These are phyloP conservation scores for Delichon dasypus DNA, from an alignment of 2,797 vertebrate genomes.

Conservation along the genomic window DNA sequence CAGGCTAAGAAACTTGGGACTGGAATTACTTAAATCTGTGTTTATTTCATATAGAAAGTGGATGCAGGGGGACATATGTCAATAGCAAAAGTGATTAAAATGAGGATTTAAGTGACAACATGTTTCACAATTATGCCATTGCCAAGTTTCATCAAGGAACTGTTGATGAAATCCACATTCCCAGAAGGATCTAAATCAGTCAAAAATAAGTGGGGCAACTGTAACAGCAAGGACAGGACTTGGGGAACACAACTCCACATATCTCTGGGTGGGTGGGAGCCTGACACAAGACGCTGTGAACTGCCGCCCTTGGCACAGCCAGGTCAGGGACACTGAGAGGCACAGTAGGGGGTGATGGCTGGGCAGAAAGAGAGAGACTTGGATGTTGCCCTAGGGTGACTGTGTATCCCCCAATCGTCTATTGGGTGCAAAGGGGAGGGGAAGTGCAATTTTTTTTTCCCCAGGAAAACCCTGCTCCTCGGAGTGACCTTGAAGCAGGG, in stretches of 20 bases:
- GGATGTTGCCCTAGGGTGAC: no score
- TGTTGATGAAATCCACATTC: background rate
- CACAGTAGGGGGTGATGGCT: no score
- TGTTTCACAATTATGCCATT: background rate
- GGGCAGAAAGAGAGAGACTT: no score
- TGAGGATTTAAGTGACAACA: background rate
- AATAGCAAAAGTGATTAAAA: background rate
- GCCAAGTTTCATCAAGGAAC: constrained; percentile 27
- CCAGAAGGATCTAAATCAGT: background rate
- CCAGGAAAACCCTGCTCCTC: no score
- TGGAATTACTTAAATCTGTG: background rate
- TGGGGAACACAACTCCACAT: accelerated
- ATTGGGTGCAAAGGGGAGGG: no score
- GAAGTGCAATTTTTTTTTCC: no score
- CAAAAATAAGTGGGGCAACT: constrained; percentile 6
- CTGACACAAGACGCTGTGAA: background rate
- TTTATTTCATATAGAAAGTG: background rate
- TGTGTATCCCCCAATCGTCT: no score
- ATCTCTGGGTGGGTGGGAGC: accelerated
- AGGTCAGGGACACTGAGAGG: background rate
- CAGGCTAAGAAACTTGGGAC: background rate
- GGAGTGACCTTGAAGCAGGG: no score
- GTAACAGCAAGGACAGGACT: background rate
- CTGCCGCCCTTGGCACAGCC: background rate
- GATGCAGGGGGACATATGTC: background rate